These are phyloP conservation scores for Pangasius djambal DNA, from an alignment of 2,797 vertebrate species.

Conservation along the genomic window DNA sequence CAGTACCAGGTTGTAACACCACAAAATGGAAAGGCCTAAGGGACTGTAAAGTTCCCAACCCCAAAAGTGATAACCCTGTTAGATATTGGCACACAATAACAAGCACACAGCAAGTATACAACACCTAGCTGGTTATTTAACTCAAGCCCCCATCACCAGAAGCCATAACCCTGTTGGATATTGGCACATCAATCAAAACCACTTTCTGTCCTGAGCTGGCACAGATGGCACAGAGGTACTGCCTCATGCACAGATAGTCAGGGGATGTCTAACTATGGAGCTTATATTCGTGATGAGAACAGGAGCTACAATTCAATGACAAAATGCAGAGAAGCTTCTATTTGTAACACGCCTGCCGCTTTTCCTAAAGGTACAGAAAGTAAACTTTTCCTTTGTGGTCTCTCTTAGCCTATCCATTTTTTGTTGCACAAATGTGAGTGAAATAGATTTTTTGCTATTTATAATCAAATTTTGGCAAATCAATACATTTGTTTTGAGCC, in stretches of 20 bases:
- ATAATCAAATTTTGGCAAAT: constrained; percentile 2
- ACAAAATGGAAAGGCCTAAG: background rate
- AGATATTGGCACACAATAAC: constrained; percentile 17
- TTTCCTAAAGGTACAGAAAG: background rate
- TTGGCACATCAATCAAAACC: constrained; percentile 29
- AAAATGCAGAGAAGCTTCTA: constrained; percentile 1
- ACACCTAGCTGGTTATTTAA: constrained; percentile 26
- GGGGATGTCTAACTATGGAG: background rate
- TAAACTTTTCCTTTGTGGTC: background rate
- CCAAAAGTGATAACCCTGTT: constrained; percentile 12
- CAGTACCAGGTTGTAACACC: background rate
- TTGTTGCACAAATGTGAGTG: background rate
- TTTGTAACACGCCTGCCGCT: background rate
- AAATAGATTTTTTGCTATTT: background rate
- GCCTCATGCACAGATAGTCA: constrained; percentile 11
- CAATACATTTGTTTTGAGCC: background rate
- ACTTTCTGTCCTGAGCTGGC: constrained; percentile 22
- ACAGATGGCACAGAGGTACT: constrained; percentile 3
- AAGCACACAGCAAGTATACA: constrained; percentile 28
- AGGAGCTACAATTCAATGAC: background rate
- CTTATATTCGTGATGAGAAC: constrained; percentile 5
- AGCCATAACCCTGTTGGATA: constrained; percentile 29
- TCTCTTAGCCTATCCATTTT: background rate
- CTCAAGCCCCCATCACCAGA: constrained; percentile 8
- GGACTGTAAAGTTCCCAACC: background rate